Evolutionary conservation across 2,888 invertebrate genomes (phyloP).

Genomic region (Napeogenes sylphis): DNA sequence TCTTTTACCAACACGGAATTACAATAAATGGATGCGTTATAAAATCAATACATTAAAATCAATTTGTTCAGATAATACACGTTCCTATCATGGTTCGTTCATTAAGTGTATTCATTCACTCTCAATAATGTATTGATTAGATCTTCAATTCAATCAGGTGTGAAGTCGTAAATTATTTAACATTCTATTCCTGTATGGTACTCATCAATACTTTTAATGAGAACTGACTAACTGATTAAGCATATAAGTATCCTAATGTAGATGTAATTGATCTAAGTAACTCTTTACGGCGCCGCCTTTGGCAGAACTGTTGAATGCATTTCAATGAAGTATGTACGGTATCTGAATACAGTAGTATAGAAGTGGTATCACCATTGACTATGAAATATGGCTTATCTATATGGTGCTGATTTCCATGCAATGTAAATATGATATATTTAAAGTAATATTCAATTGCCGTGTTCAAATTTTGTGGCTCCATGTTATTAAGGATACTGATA

Average conservation of each 20-base stretch:
- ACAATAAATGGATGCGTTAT: slow-evolving; percentile 47
- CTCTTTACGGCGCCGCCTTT: slow-evolving; percentile 22
- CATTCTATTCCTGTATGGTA: neutral
- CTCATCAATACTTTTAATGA: slow-evolving; percentile 9
- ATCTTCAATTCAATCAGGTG: slow-evolving; percentile 3
- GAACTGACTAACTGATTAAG: slow-evolving; percentile 13
- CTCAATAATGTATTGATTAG: slow-evolving; percentile 1
- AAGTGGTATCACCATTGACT: slow-evolving; percentile 4
- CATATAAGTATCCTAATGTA: slow-evolving; percentile 3
- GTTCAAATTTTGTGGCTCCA: slow-evolving; percentile 35
- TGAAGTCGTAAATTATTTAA: neutral
- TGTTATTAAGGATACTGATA: slow-evolving; percentile 54
- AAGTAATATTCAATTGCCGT: slow-evolving; percentile 15
- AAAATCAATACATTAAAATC: neutral
- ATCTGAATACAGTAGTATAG: slow-evolving; percentile 8
- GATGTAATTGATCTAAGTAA: slow-evolving; percentile 20
- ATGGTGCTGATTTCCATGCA: neutral
- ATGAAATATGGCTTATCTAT: neutral
- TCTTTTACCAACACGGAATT: slow-evolving; percentile 40
- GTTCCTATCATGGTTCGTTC: neutral
- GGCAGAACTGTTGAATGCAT: slow-evolving; percentile 11
- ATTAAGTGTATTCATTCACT: neutral
- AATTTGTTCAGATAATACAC: neutral
- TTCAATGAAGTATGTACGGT: slow-evolving; percentile 15
- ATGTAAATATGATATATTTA: neutral